Evolutionary conservation across 2,888 invertebrate species (phyloP), one percentile per base, ranked within the genome.

Genomic region (Mellilla xanthometata): DNA sequence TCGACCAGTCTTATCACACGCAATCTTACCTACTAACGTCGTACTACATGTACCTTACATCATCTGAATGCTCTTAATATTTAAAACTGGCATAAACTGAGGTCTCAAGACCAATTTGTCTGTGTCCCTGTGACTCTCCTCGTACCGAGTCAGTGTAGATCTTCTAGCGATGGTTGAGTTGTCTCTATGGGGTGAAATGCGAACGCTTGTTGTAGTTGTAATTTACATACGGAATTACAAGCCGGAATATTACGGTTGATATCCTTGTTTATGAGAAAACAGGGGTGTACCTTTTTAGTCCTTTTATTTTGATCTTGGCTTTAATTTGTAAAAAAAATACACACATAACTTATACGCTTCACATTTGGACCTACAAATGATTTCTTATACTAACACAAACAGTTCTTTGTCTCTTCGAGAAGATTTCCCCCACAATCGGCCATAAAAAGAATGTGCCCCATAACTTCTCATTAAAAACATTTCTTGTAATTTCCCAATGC

Each of bases 211-310:
- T 76, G 69, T 74, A 85, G 78, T 78, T 78, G 76, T 81, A 88
- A 88, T 88, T 88, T 88, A 86, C 87, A 88, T 88, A 82, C 76
- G 74, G 81, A 88, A 87, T 88, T 81, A 87, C 84, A 78, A 73
- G 75, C 73, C 71, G 72, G 73, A 76, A 80, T 83, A 75, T 84
- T 74, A 74, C 72, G 76, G 71, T 76, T 78, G 65, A 76, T 76
- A 70, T 72, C 68, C 72, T 68, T 76, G 81, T 79, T 83, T 81
- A 80, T 72, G 68, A 56, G 60, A 58, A 56, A 58, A 56, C 56
- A 58, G 47, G 57, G 52, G 46, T 56, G 47, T 54, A 12, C n/a
- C n/a, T n/a, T 40, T 40, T 35, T 9, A 33, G 28, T 19, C 22
- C 1, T n/a, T 9, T 43, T 12, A 19, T 12, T 34, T 24, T 9